A percentile compares a stretch with the other conserved stretches of the same genome.
phyloP scores from a whole-genome alignment of 2,888 invertebrate genomes.

The Zaprionus obscuricornis region DNA sequence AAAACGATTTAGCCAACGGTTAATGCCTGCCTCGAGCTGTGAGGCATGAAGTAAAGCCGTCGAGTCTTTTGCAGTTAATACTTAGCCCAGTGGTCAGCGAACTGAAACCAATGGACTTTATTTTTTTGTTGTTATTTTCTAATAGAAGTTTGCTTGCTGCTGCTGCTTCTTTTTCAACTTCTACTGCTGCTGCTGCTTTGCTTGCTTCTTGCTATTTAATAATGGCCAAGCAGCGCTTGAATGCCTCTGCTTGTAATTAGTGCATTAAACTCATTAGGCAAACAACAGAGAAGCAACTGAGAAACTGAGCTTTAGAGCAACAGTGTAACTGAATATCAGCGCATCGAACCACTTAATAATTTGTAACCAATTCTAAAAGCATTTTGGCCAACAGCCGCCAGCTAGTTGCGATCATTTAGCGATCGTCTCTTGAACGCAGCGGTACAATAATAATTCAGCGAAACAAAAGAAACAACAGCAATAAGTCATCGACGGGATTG shows the following conservation, averaged over 20 bases:
- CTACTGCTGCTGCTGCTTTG: background rate
- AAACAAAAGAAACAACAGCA: background rate
- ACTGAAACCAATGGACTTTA: conserved; percentile 52
- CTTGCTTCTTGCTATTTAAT: conserved; percentile 7
- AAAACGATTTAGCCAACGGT: conserved; percentile 13
- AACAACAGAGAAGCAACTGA: too few relatives aligned
- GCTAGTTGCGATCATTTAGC: conserved; percentile 49
- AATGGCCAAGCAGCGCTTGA: conserved; percentile 57
- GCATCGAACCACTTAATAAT: conserved; percentile 29
- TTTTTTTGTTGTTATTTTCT: too few relatives aligned
- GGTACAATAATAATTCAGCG: conserved; percentile 15
- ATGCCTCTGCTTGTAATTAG: conserved; percentile 76
- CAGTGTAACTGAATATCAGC: conserved; percentile 23
- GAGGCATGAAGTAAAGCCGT: conserved; percentile 46
- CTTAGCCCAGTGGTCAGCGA: conserved; percentile 70
- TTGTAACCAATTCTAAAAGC: conserved; percentile 46
- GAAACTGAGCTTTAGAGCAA: too few relatives aligned
- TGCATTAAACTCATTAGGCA: conserved; percentile 73
- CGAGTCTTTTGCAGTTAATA: too few relatives aligned
- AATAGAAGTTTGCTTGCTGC: background rate
- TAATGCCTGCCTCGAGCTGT: conserved; percentile 24
- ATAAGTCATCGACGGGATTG: too few relatives aligned
- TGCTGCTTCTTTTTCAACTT: conserved; percentile 21
- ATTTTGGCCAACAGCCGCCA: conserved; percentile 21
- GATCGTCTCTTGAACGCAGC: conserved; percentile 40